Percentiles rank a stretch among this genome's conserved stretches.
Conservation (phyloP, 2,888 invertebrate genomes). For the Onchidella celtica region DNA sequence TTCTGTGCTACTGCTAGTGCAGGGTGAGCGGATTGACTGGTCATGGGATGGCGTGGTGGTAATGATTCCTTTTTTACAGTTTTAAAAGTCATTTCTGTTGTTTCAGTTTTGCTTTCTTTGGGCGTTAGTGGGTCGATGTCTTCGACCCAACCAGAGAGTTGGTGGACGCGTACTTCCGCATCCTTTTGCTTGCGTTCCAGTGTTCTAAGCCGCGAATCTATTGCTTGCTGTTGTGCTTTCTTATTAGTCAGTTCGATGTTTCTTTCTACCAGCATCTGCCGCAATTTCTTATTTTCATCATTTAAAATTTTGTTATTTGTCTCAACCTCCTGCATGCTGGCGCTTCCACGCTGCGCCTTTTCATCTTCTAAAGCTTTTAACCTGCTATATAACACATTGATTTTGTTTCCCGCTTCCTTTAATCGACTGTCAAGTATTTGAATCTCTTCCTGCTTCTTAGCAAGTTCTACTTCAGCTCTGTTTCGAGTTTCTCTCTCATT, state of each 20-base stretch:
- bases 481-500: slow-evolving; percentile 51
- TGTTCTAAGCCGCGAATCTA: slow-evolving; percentile 42
- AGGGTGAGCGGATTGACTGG: no score
- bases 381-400: slow-evolving; percentile 59
- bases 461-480: slow-evolving; percentile 52
- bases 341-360: slow-evolving; percentile 53
- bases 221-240: slow-evolving; percentile 45
- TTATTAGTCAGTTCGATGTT: slow-evolving; percentile 55
- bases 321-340: slow-evolving; percentile 36
- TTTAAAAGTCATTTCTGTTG: not conserved
- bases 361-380: slow-evolving; percentile 63
- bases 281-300: slow-evolving; percentile 54
- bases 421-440: slow-evolving; percentile 59
- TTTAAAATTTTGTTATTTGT: slow-evolving; percentile 47
- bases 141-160: slow-evolving; percentile 61
- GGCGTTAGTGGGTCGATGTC: not conserved
- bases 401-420: slow-evolving; percentile 62
- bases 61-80: not conserved
- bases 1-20: not conserved
- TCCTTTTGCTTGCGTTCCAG: slow-evolving; percentile 61
- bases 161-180: slow-evolving; percentile 59
- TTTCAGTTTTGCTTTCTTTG: not conserved
- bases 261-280: slow-evolving; percentile 56
- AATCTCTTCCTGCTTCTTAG: slow-evolving; percentile 56
- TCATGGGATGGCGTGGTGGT: not conserved